Conservation (phyloP, 1,140 invertebrate species). For the Drosophila pallidifrons region DNA sequence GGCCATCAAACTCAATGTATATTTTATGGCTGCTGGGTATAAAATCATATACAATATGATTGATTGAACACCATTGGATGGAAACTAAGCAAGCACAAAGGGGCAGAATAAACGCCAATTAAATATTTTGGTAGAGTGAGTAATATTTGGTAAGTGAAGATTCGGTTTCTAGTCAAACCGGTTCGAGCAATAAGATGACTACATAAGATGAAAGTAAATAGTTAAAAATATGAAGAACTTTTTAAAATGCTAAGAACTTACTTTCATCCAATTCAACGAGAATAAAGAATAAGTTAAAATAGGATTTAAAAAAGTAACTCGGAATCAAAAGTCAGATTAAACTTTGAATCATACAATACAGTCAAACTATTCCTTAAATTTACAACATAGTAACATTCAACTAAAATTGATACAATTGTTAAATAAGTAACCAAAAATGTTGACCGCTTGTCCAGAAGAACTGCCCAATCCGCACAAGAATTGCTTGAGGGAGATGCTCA, state of each 20-base stretch:
- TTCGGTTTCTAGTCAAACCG: constrained; percentile 53
- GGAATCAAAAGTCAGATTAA: neutral
- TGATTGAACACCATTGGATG: constrained; percentile 54
- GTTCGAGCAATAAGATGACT: constrained; percentile 23
- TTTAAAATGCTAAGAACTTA: neutral
- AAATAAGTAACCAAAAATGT: constrained; percentile 36
- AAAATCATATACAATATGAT: constrained; percentile 51
- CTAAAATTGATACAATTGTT: neutral
- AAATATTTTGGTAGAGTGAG: constrained; percentile 40
- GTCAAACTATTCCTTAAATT: neutral
- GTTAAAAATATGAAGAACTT: neutral
- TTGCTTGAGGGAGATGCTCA: constrained; percentile 73
- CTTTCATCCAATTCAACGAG: neutral
- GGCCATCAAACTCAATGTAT: neutral
- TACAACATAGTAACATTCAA: neutral
- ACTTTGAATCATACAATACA: neutral
- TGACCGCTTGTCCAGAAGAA: constrained; percentile 59
- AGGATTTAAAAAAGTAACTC: too few relatives aligned
- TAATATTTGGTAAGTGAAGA: constrained; percentile 49
- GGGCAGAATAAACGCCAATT: constrained; percentile 31
- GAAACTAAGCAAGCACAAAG: constrained; percentile 22
- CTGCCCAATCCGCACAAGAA: constrained; percentile 77
- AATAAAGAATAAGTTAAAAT: too few relatives aligned
- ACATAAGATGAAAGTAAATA: neutral
- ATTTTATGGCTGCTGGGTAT: constrained; percentile 35